Percentiles rank a stretch among this genome's conserved stretches.
Evolutionary conservation across 2,113 vertebrate genomes (phyloP).

Genomic region (Ctenodactylus gundi): DNA sequence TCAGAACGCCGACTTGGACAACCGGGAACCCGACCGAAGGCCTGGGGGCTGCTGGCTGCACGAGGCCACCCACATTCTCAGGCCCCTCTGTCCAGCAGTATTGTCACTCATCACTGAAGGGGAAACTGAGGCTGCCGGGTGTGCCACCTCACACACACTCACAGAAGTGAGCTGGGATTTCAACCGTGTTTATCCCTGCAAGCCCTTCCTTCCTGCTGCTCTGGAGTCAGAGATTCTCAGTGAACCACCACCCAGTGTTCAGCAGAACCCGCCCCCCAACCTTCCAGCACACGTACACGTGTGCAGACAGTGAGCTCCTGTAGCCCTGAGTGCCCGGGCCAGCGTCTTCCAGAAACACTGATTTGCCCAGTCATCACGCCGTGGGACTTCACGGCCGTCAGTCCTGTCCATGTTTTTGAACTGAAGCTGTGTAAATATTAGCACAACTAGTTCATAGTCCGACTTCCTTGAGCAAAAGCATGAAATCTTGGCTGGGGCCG

Average conservation of each 20-base stretch:
- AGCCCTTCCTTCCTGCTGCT: background rate
- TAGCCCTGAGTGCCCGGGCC: background rate
- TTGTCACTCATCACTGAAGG: background rate
- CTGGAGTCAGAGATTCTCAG: background rate
- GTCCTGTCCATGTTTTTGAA: background rate
- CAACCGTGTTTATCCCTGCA: background rate
- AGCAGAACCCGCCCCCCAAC: background rate
- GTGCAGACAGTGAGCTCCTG: background rate
- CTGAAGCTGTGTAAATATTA: slow-evolving; percentile 71
- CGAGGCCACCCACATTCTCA: background rate
- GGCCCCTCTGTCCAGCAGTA: background rate
- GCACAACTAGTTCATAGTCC: slow-evolving; percentile 70
- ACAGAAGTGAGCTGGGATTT: background rate
- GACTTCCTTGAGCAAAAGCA: slow-evolving; percentile 11
- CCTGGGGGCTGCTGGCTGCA: background rate
- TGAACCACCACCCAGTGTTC: background rate
- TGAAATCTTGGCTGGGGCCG: background rate
- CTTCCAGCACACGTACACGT: too few relatives aligned
- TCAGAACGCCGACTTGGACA: background rate
- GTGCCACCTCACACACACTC: background rate
- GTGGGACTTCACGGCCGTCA: background rate
- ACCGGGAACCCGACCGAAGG: background rate
- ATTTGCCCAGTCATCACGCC: background rate
- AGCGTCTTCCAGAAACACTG: background rate
- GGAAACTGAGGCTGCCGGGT: background rate